Evolutionary conservation across 2,797 vertebrate species (phyloP).

Genomic region (Alcedo atthis): DNA sequence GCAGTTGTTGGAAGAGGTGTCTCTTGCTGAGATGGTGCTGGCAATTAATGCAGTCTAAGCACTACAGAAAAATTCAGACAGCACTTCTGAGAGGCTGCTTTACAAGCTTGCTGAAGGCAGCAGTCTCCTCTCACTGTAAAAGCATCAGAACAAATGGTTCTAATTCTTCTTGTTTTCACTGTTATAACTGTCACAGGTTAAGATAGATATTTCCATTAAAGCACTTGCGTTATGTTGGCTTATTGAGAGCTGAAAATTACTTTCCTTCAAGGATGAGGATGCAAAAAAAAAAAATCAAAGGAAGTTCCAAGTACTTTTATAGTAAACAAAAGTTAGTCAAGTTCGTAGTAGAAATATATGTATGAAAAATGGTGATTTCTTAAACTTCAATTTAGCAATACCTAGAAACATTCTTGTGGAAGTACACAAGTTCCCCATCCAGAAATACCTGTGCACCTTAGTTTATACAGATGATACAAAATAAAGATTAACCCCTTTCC

Average conservation of each 20-base stretch:
- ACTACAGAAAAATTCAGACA: not conserved
- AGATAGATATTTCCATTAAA: constrained; percentile 40
- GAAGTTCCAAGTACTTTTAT: not conserved
- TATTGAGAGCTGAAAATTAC: constrained; percentile 1
- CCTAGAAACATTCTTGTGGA: not conserved
- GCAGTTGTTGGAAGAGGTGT: not conserved
- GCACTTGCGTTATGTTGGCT: not conserved
- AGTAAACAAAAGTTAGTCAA: not conserved
- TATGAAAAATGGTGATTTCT: not conserved
- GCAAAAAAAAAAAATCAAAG: not conserved
- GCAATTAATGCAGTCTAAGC: not conserved
- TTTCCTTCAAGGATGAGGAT: not conserved
- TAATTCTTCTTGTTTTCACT: constrained; percentile 29
- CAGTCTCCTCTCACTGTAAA: not conserved
- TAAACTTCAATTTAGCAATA: not conserved
- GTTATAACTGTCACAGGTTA: constrained; percentile 35
- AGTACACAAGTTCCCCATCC: not conserved
- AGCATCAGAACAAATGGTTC: constrained; percentile 36
- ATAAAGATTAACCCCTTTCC: not conserved
- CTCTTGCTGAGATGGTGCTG: not conserved
- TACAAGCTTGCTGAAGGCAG: not conserved
- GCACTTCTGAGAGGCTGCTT: not conserved
- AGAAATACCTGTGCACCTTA: not conserved
- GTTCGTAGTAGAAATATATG: not conserved
- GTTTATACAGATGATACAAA: not conserved